Base-by-base conservation (phyloP, 2,797 vertebrate species). In the Phrynocephalus guinanensis region DNA sequence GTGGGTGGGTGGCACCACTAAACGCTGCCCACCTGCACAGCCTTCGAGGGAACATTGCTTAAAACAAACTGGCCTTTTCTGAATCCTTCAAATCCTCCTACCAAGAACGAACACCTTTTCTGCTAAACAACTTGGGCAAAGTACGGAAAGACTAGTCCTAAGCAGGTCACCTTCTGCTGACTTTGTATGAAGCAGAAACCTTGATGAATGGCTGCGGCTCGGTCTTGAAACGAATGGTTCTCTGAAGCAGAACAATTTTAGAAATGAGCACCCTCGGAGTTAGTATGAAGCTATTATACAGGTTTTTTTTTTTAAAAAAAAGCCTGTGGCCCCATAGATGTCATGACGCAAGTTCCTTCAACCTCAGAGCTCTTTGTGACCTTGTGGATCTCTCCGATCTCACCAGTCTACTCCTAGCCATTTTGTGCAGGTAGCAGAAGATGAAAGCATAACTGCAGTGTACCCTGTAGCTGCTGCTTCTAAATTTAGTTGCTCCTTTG, bases 131-230 rank as follows among this genome's bases (percentile, higher is more conserved):
- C 67, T 83, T 50, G 18, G n/a, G n/a, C 20, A 63, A 10, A 11
- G 5, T 13, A 30, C 5, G 13, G 20, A 67, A 52, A 66, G 60
- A 56, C 16, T 28, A 50, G 18, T 0, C 15, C 11, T 85, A 38
- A 79, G n/a, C 63, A 86, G 63, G 73, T 78, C 84, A 85, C 15
- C n/a, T 30, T 50, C 84, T 20, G 10, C 15, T 68, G 26, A 78
- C 72, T 67, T 56, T 71, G n/a, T 13, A 72, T 66, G 68, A 86
- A 56, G 70, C 7, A 5, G n/a, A 78, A 48, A 33, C 33, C 80
- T 83, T 78, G 48, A 70, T 24, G 30, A 77, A 77, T 38, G n/a
- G 6, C 38, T n/a, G 18, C 18, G 1, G 38, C 28, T 68, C 56
- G 1, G 16, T 84, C 72, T 84, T 76, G 38, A 85, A 78, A 68